phyloP scores from a whole-genome alignment of 2,113 vertebrate species.

The Macrotus californicus region DNA sequence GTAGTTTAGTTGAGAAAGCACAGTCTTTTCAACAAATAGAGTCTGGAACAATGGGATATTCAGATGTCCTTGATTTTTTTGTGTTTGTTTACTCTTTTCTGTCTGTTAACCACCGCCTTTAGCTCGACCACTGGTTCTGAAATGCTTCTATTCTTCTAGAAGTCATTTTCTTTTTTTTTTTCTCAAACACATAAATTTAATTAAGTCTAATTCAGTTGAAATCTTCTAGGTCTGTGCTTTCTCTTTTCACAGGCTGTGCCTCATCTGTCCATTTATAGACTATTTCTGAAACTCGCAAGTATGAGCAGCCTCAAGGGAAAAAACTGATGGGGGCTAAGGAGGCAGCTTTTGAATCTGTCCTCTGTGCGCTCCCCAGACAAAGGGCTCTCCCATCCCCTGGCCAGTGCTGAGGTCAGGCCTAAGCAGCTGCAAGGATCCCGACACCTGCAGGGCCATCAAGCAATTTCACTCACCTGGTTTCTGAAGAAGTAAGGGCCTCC shows the following conservation, averaged over 20 bases:
- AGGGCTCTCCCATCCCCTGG: neutral
- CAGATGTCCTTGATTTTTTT: neutral
- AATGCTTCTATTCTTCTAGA: constrained; percentile 13
- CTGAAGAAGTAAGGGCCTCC: neutral
- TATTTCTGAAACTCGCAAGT: neutral
- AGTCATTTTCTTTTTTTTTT: neutral
- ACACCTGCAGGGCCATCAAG: neutral
- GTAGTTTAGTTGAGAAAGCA: neutral
- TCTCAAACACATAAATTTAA: constrained; percentile 21
- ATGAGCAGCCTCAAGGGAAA: neutral
- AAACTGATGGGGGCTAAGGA: neutral
- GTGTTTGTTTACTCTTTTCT: neutral
- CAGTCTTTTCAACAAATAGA: neutral
- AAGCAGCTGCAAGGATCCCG: neutral
- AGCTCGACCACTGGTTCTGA: neutral
- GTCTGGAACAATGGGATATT: neutral
- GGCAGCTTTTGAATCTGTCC: neutral
- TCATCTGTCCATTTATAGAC: neutral
- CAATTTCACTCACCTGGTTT: neutral
- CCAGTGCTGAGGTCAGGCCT: neutral
- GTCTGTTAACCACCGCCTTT: neutral
- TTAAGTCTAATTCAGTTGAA: constrained; percentile 7
- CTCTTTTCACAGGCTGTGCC: neutral
- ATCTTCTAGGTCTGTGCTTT: neutral
- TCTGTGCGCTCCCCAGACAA: neutral